Base-by-base conservation (phyloP, 2,797 vertebrate species). In the Chloroceryle amazona region DNA sequence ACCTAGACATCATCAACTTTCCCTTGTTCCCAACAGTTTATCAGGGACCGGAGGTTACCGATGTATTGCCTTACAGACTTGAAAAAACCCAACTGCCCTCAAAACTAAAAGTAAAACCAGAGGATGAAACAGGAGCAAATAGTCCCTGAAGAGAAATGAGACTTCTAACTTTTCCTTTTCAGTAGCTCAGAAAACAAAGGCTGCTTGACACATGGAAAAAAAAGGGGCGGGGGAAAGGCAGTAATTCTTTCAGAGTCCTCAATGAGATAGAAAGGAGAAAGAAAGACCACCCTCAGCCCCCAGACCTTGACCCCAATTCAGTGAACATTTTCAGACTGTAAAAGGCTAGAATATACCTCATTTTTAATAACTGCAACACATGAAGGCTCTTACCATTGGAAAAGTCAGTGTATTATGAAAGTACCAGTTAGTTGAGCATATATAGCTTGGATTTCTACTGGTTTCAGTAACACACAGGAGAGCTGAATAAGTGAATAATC, bases 1-100 rank as follows among this genome's bases (percentile, higher is more conserved):
- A 91, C 73, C 1, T 14, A 93, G 70, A 95, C 87, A 95, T 49
- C 91, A 95, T 84, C 88, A 89, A 94, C 83, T 97, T 97, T 94
- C 95, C 90, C 95, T 95, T 75, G 93, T 86, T 96, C 72, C 72
- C 49, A 83, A 65, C 33, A 58, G 72, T 73, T 95, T 94, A 92
- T 93, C 86, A 92, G 68, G 57, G n/a, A 93, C 57, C 0, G 0
- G 68, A 93, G 41, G 57, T 86, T 94, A 92, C 31, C 2, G 1
- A 42, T 11, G 33, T 67, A 87, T 21, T 87, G 52, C n/a, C 54
- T 65, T 68, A 76, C 37, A 87, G 63, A 54, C 49, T 19, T 81
- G 37, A 65, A 83, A 57, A 89, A 52, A 25, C 0, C 1, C 63
- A 81, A 9, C n/a, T 20, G 87, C 46, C 20, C 46, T 90, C 62